Base-by-base conservation (phyloP, 1,140 invertebrate genomes). In the Aphelenchoides besseyi region DNA sequence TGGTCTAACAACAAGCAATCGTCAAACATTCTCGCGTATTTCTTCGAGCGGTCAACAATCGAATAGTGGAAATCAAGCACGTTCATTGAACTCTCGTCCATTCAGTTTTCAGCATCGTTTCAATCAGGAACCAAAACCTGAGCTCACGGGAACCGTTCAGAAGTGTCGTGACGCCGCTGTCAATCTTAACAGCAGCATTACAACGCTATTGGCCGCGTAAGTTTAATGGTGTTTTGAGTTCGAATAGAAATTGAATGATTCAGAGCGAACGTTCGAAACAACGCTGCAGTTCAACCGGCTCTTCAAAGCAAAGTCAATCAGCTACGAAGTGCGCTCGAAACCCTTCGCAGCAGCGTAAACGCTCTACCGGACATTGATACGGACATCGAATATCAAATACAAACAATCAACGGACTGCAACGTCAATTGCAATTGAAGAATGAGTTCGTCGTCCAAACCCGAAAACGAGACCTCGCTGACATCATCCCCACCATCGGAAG, bases 401-500 rank as follows among this genome's bases (percentile, higher is more conserved):
- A 33, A 59, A 59, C 5, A 33, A 59, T 33, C 55, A 8, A 5
- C 5, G 55, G 5, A 28, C 55, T 59, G 5, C 55, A 59, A 23
- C 5, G 18, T 8, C 55, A 33, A 59, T 23, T 59, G 55, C 55
- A 23, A 28, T 23, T 59, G 5, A 59, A 59, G 23, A 59, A 59
- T 59, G 55, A 59, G 5, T 59, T 59, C 55, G 18, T 59, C 5
- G 12, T 59, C 5, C 5, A 33, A 59, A 59, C 18, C 26, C 5
- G 55, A 59, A 12, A 33, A 59, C 55, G 55, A 59, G 26, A 28
- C 12, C 5, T 33, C 5, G 18, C 5, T 16, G 55, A 48, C n/a
- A 8, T 84, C 91, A 93, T 87, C 18, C 18, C 55, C 55, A 33
- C 5, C 5, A 8, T n/a, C 37, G 37, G 37, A 41, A n/a, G 37